Evolutionary conservation across 1,140 invertebrate species (phyloP).

Genomic region (Drosophila simulans): DNA sequence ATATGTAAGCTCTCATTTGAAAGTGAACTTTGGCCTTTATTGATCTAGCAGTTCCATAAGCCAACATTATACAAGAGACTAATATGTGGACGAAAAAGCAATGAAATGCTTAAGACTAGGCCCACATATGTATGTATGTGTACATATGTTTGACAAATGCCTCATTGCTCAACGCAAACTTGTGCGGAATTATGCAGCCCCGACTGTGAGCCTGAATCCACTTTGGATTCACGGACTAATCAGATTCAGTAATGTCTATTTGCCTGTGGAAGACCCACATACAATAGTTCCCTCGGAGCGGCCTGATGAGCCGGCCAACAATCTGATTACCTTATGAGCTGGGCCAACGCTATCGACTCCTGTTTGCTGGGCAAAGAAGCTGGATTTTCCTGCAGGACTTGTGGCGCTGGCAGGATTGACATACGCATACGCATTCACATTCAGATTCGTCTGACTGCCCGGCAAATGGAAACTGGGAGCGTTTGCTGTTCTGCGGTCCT

Average conservation of each 20-base stretch:
- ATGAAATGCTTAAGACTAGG: not conserved
- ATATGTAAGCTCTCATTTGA: too few relatives aligned
- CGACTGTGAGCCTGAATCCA: not conserved
- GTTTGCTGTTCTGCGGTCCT: constrained; percentile 6
- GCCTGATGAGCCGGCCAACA: not conserved
- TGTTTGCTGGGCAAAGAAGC: not conserved
- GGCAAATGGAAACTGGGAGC: constrained; percentile 3
- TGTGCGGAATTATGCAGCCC: not conserved
- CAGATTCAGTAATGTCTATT: constrained; percentile 1
- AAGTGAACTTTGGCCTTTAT: too few relatives aligned
- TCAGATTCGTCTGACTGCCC: too few relatives aligned
- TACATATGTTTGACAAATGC: not conserved
- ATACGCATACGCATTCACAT: too few relatives aligned
- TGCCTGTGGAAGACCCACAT: not conserved
- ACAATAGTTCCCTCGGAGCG: not conserved
- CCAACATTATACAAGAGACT: not conserved
- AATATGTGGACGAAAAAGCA: too few relatives aligned
- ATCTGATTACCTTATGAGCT: constrained; percentile 11
- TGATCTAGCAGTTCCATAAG: not conserved
- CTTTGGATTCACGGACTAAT: not conserved
- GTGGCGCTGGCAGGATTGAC: not conserved
- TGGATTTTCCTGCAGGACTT: not conserved
- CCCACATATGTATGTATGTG: too few relatives aligned
- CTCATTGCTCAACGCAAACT: not conserved
- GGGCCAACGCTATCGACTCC: not conserved